Conservation (phyloP, 2,888 invertebrate genomes). For the Junonia oenone region DNA sequence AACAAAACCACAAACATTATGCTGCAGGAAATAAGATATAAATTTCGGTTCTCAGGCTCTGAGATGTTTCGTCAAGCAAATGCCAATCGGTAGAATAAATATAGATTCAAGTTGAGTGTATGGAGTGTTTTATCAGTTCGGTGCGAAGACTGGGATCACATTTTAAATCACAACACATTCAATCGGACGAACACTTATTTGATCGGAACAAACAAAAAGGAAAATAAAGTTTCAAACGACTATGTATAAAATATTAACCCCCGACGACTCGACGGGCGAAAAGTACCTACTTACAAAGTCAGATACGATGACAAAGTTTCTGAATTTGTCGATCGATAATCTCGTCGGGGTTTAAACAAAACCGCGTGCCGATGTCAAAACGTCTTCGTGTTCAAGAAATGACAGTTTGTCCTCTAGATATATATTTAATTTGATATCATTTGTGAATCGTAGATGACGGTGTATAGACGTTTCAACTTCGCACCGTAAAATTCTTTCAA, state of each 20-base stretch:
- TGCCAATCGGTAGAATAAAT: slow-evolving; percentile 17
- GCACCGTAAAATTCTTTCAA: slow-evolving; percentile 6
- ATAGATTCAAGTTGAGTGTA: slow-evolving; percentile 13
- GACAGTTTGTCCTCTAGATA: background rate
- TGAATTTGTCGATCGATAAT: background rate
- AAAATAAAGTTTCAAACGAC: slow-evolving; percentile 14
- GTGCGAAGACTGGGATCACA: slow-evolving; percentile 17
- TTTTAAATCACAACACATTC: slow-evolving; percentile 14
- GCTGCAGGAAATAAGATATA: slow-evolving; percentile 12
- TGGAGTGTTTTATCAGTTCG: slow-evolving; percentile 11
- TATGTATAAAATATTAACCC: slow-evolving; percentile 14
- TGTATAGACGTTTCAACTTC: slow-evolving; percentile 23
- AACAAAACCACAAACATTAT: slow-evolving; percentile 10
- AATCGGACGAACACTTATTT: slow-evolving; percentile 13
- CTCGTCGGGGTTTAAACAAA: slow-evolving; percentile 1
- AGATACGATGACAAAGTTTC: background rate
- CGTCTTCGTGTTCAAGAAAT: background rate
- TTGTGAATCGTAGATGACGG: background rate
- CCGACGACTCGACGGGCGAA: slow-evolving; percentile 10
- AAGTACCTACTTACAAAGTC: background rate
- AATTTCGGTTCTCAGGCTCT: slow-evolving; percentile 9
- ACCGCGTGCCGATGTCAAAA: background rate
- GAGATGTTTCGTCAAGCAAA: slow-evolving; percentile 14
- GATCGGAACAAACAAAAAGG: slow-evolving; percentile 10
- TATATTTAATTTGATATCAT: background rate